Conservation (phyloP, 1,140 invertebrate species). For the Pararge aegeria region DNA sequence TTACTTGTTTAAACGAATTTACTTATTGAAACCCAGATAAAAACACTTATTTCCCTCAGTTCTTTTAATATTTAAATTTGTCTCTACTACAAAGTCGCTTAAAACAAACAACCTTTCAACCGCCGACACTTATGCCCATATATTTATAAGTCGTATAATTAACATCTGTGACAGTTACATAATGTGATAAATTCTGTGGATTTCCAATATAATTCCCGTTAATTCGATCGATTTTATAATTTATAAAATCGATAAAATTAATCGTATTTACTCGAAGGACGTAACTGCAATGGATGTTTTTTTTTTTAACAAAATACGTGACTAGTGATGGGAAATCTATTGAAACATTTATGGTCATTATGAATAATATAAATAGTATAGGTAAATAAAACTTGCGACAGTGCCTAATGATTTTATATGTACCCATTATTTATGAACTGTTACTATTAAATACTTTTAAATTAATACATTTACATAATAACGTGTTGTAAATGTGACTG, state of each 20-base stretch:
- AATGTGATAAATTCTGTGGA: not conserved
- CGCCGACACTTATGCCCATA: no score
- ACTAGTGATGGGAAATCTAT: not conserved
- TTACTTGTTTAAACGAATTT: no score
- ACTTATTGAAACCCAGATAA: no score
- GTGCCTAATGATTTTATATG: not conserved
- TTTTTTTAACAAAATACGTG: not conserved
- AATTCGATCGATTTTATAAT: not conserved
- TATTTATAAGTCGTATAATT: slow-evolving; percentile 13
- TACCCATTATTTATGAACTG: not conserved
- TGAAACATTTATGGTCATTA: not conserved
- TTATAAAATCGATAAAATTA: not conserved
- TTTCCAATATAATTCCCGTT: not conserved
- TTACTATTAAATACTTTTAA: not conserved
- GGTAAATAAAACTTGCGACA: not conserved
- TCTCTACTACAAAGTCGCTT: no score
- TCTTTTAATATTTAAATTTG: no score
- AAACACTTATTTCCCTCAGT: no score
- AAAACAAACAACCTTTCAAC: no score
- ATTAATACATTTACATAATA: slow-evolving; percentile 16
- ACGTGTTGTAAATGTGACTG: slow-evolving; percentile 20
- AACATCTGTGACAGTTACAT: not conserved
- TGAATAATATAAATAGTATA: not conserved
- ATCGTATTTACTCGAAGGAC: no score
- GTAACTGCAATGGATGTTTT: not conserved